Evolutionary conservation across 2,797 vertebrate species (phyloP), one percentile per base, ranked within the genome.

Genomic region (Astyanax mexicanus): DNA sequence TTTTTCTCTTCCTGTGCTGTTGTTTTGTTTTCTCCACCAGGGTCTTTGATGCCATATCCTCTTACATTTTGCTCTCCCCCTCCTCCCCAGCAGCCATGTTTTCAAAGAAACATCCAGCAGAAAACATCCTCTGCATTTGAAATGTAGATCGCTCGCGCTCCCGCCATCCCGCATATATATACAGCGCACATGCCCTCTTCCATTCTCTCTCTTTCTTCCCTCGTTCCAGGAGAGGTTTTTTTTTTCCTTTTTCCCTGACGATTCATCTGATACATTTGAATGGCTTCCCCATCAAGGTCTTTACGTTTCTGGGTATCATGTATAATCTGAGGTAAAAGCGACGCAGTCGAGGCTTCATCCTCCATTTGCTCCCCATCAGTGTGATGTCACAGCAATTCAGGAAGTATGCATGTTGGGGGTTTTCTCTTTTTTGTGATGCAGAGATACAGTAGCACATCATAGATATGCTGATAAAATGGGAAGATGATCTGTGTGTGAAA

Each of bases 41-140:
- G 55, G 80, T 81, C 93, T 94, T 93, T 94, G 91, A 94, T 92
- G 91, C 85, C 78, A 77, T 89, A 91, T 93, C 91, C 84, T 84
- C 89, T 93, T 93, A 91, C 92, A 89, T 90, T 72, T 91, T 92
- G 88, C 89, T 92, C 90, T 90, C 86, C 93, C 89, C 86, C 88
- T 91, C 90, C 89, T 85, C 93, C 89, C 86, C 87, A 82, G 90
- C 90, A 93, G 92, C 88, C 89, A 88, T 93, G 90, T 94, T 93
- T 93, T 88, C 75, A 49, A 72, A 91, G 92, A 93, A 93, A 92
- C 92, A 91, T 85, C 80, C 85, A 90, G 90, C 83, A 77, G 88
- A 91, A 92, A 93, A 92, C 90, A 92, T 92, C 91, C 89, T 89
- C 85, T 84, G 89, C 89, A 90, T 94, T 93, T 91, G 91, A 94